Percentiles rank a stretch among this genome's conserved stretches.
Evolutionary conservation across 2,888 invertebrate species (phyloP).

Genomic region (Himalopsyche japonica): DNA sequence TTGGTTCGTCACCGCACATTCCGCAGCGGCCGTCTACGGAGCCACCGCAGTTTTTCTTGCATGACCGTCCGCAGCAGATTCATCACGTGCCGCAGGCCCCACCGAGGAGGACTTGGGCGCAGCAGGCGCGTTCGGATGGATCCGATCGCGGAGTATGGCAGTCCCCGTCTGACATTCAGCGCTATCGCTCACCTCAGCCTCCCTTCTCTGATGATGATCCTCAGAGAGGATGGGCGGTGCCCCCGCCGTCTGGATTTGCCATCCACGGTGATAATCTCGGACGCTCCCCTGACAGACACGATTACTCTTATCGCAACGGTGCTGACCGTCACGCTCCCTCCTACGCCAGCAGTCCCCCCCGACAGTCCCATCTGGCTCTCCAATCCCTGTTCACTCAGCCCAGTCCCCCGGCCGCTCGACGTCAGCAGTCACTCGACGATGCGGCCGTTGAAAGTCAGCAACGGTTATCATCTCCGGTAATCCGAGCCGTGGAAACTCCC

Average conservation of each 20-base stretch:
- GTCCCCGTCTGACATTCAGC: constrained; percentile 44
- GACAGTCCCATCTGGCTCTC: constrained; percentile 55
- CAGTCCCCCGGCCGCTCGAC: constrained; percentile 61
- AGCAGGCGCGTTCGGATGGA: constrained; percentile 51
- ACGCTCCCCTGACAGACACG: neutral
- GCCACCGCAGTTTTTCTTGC: constrained; percentile 74
- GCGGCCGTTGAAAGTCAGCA: constrained; percentile 49
- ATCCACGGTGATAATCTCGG: neutral
- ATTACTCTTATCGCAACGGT: neutral
- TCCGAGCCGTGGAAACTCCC: constrained; percentile 63
- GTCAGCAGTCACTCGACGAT: constrained; percentile 59
- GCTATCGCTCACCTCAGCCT: constrained; percentile 47
- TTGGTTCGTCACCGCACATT: constrained; percentile 60
- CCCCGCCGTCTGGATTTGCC: neutral
- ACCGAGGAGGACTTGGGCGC: constrained; percentile 71
- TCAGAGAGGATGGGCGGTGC: constrained; percentile 45
- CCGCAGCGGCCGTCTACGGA: constrained; percentile 47
- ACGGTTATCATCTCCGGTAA: constrained; percentile 11
- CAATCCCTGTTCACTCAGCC: constrained; percentile 55
- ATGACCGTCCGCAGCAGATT: constrained; percentile 64
- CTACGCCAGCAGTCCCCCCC: constrained; percentile 13
- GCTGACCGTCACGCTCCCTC: neutral
- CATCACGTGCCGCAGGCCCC: constrained; percentile 53
- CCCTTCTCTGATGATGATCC: constrained; percentile 52
- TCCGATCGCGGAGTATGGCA: constrained; percentile 51